Conservation (phyloP, 2,888 invertebrate genomes). For the Epiblema foenella region DNA sequence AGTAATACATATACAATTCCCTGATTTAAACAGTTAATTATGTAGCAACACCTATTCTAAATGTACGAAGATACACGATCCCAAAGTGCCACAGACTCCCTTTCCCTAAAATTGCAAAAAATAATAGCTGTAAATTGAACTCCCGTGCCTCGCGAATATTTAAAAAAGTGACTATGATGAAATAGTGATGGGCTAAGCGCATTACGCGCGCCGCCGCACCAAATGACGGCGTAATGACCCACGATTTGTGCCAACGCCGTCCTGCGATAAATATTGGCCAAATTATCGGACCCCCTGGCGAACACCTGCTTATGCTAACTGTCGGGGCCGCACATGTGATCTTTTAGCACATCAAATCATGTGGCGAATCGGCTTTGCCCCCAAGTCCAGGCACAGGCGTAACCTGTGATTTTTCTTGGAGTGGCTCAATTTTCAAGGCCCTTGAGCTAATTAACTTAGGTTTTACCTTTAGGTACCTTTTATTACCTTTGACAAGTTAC, state of each 20-base stretch:
- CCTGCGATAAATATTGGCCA: constrained; percentile 81
- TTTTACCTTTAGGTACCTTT: no score
- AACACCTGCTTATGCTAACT: constrained; percentile 69
- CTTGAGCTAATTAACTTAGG: background rate
- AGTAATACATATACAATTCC: no score
- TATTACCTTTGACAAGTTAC: no score
- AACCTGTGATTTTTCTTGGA: background rate
- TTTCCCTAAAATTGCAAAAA: constrained; percentile 1
- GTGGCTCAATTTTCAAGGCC: background rate
- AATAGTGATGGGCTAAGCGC: constrained; percentile 43
- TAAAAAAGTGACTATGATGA: constrained; percentile 28
- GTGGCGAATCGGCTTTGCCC: background rate
- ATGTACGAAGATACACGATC: background rate
- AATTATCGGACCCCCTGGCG: constrained; percentile 76
- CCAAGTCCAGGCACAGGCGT: background rate
- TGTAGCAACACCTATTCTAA: no score
- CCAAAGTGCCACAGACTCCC: background rate
- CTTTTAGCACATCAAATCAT: background rate
- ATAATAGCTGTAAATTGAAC: background rate
- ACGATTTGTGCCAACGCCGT: constrained; percentile 75
- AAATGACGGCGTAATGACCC: constrained; percentile 74
- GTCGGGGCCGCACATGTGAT: constrained; percentile 61
- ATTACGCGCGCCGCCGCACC: constrained; percentile 74
- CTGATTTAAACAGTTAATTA: no score
- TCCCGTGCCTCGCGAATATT: constrained; percentile 10